These are phyloP conservation scores for Chionoecetes opilio DNA, from an alignment of 1,140 invertebrate species.

Conservation along the genomic window DNA sequence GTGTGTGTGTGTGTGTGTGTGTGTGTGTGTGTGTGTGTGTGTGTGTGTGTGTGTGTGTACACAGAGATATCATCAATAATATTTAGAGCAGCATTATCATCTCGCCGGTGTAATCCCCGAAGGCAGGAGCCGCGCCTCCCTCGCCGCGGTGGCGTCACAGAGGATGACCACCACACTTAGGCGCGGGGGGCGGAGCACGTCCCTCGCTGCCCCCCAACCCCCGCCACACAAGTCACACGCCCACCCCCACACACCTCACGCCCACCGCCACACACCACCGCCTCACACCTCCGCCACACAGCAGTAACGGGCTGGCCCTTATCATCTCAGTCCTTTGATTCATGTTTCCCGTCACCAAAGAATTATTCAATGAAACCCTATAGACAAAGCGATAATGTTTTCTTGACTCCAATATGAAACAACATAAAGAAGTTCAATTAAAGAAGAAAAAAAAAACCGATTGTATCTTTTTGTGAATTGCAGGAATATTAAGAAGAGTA, in stretches of 20 bases:
- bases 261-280: too few relatives aligned
- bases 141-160: neutral
- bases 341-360: neutral
- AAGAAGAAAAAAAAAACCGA: too few relatives aligned
- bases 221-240: neutral
- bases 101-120: neutral
- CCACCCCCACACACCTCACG: neutral
- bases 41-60: slow-evolving; percentile 51
- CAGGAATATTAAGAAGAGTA: slow-evolving; percentile 5
- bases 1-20: neutral
- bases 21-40: slow-evolving; percentile 46
- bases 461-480: neutral
- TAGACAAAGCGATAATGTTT: neutral
- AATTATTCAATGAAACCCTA: slow-evolving; percentile 21
- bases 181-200: neutral
- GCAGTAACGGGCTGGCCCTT: neutral
- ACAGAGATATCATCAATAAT: neutral
- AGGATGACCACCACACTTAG: neutral
- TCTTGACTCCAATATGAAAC: neutral
- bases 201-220: neutral
- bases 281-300: neutral
- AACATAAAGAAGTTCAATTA: neutral
- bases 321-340: neutral
- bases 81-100: neutral
- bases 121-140: neutral